phyloP scores from a whole-genome alignment of 2,113 vertebrate species.

The Pantherophis guttatus region DNA sequence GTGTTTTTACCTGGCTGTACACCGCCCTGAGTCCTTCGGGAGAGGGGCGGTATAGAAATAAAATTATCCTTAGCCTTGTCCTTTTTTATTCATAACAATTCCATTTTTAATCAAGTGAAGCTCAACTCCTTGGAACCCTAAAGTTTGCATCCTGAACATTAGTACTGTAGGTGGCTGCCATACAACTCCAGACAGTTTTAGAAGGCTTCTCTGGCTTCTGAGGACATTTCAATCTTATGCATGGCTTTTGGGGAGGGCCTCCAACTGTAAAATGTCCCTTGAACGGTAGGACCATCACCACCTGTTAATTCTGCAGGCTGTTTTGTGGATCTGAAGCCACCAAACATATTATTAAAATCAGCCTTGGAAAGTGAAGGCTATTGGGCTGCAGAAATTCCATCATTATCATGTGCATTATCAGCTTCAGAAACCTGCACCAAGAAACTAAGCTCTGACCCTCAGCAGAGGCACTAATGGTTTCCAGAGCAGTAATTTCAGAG shows the following conservation, averaged over 20 bases:
- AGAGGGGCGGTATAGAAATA: no score
- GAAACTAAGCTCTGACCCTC: no score
- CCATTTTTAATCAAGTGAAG: not conserved
- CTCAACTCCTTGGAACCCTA: not conserved
- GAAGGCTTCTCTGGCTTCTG: not conserved
- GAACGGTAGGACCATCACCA: not conserved
- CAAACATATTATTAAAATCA: not conserved
- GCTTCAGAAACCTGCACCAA: not conserved
- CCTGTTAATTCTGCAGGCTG: not conserved
- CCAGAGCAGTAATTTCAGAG: not conserved
- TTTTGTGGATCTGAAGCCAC: not conserved
- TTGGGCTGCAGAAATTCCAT: not conserved
- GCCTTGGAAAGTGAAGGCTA: not conserved
- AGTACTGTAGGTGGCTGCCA: not conserved
- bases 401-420: not conserved
- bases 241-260: not conserved
- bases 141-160: not conserved
- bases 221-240: not conserved
- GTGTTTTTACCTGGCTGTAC: no score
- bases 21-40: no score
- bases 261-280: not conserved
- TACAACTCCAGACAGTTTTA: not conserved
- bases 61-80: no score
- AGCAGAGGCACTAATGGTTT: not conserved
- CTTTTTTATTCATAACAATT: not conserved